A percentile compares a stretch with the other conserved stretches of the same genome.
phyloP scores from a whole-genome alignment of 2,888 invertebrate species.

The Rhogogaster chlorosoma region DNA sequence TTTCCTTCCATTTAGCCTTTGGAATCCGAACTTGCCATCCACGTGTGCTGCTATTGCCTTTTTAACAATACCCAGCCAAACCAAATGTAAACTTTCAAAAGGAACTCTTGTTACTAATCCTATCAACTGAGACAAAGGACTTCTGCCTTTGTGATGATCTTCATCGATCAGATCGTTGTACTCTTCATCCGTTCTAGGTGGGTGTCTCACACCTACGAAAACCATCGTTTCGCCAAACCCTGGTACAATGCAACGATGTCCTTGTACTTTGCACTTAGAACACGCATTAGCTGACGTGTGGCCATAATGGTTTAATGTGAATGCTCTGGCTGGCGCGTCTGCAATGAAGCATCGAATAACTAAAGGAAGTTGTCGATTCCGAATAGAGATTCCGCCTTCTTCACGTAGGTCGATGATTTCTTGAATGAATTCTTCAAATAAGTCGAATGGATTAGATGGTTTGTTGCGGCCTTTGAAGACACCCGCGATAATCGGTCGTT shows the following conservation, averaged over 20 bases:
- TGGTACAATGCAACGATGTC: constrained; percentile 38
- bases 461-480: constrained; percentile 49
- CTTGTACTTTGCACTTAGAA: constrained; percentile 53
- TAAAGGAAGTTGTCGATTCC: constrained; percentile 36
- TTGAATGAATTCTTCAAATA: constrained; percentile 50
- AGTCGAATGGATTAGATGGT: constrained; percentile 45
- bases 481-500: constrained; percentile 52
- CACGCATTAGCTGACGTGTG: constrained; percentile 49
- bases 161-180: constrained; percentile 44
- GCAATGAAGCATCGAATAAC: constrained; percentile 53
- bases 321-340: constrained; percentile 54
- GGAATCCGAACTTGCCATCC: constrained; percentile 8
- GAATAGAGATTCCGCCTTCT: constrained; percentile 45
- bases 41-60: background rate
- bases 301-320: constrained; percentile 25
- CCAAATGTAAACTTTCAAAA: constrained; percentile 46
- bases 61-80: constrained; percentile 39
- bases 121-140: constrained; percentile 37
- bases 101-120: constrained; percentile 48
- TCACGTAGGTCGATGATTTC: constrained; percentile 41
- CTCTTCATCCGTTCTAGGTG: constrained; percentile 47
- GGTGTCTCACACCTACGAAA: constrained; percentile 46
- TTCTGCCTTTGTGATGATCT: constrained; percentile 52
- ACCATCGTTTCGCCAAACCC: constrained; percentile 44
- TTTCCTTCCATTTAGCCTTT: background rate